phyloP scores from a whole-genome alignment of 2,797 vertebrate genomes.

The Threskiornis aethiopicus region DNA sequence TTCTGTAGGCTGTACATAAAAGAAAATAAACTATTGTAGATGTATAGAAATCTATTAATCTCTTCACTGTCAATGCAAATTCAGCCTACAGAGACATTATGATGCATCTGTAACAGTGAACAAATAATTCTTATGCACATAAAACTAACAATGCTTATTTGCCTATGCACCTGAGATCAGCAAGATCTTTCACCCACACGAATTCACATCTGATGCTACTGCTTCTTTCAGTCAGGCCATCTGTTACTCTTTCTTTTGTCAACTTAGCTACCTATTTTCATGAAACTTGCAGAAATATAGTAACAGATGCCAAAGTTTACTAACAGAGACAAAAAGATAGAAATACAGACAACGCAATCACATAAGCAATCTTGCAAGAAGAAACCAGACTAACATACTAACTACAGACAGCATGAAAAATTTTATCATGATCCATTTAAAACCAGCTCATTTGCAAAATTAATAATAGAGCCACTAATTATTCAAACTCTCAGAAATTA shows the following conservation, averaged over 20 bases:
- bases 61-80: neutral
- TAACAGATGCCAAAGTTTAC: neutral
- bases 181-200: neutral
- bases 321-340: neutral
- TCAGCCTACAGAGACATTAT: neutral
- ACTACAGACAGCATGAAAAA: neutral
- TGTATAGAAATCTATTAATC: neutral
- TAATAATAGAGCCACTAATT: neutral
- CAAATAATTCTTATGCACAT: neutral
- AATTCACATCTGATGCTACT: neutral
- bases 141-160: neutral
- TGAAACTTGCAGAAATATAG: neutral
- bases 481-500: neutral
- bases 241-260: neutral
- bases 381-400: neutral
- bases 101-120: neutral
- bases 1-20: neutral
- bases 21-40: neutral
- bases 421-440: neutral
- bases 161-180: neutral
- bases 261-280: neutral
- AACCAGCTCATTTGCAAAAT: neutral
- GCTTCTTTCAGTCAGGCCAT: neutral
- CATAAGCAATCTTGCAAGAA: neutral
- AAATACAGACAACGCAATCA: neutral